phyloP scores from a whole-genome alignment of 2,888 invertebrate genomes.

The Pyrrhosoma nymphula region DNA sequence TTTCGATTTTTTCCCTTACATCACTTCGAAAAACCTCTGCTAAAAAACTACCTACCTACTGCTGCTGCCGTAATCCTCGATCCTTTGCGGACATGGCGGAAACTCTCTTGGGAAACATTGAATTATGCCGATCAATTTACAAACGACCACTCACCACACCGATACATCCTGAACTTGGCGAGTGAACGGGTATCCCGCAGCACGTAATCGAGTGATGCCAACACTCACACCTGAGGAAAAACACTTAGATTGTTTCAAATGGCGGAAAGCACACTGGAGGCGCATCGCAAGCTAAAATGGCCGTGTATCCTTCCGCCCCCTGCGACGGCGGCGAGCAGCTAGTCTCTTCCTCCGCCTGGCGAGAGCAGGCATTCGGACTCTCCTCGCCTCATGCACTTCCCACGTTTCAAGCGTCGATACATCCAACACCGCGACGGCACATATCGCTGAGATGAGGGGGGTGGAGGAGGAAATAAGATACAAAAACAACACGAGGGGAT shows the following conservation, averaged over 20 bases:
- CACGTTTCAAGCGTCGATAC: conserved; percentile 70
- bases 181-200: conserved; percentile 79
- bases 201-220: conserved; percentile 80
- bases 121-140: neutral
- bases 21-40: neutral
- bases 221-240: conserved; percentile 83
- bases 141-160: conserved; percentile 78
- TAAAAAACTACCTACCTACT: neutral
- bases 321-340: conserved; percentile 65
- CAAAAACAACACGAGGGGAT: neutral
- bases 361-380: conserved; percentile 56
- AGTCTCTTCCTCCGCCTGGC: conserved; percentile 70
- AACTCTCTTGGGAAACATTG: neutral
- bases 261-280: conserved; percentile 87
- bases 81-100: conserved; percentile 62
- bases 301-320: conserved; percentile 80
- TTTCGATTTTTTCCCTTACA: neutral
- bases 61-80: conserved; percentile 56
- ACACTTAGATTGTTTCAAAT: conserved; percentile 85
- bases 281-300: conserved; percentile 87
- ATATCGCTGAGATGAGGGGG: neutral
- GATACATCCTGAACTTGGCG: conserved; percentile 36
- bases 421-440: conserved; percentile 63
- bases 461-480: too few relatives aligned
- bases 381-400: conserved; percentile 59